Evolutionary conservation across 2,797 vertebrate genomes (phyloP).

Genomic region (Fringilla coelebs): DNA sequence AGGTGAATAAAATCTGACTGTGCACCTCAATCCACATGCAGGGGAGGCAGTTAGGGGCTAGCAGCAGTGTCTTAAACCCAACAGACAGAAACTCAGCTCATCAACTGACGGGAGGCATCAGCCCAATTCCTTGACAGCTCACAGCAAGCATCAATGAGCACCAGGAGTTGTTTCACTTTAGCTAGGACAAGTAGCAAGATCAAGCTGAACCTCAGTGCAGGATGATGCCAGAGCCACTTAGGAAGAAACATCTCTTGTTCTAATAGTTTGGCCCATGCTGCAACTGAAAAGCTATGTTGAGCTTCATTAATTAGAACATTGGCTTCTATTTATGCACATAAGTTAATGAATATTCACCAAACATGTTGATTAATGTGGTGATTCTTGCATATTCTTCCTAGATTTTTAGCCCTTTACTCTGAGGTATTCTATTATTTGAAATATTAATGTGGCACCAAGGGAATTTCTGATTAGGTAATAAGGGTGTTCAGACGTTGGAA

Average conservation of each 20-base stretch:
- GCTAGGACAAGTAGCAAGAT: neutral
- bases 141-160: neutral
- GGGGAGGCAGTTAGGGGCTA: neutral
- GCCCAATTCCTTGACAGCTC: neutral
- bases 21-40: neutral
- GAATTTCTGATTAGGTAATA: slow-evolving; percentile 12
- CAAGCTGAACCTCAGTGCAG: neutral
- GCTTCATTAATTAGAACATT: neutral
- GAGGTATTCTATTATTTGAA: slow-evolving; percentile 8
- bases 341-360: slow-evolving; percentile 43
- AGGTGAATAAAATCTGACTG: neutral
- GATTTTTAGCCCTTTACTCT: neutral
- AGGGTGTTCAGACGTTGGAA: neutral
- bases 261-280: neutral
- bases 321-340: slow-evolving; percentile 8
- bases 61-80: neutral
- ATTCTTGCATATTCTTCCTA: slow-evolving; percentile 1
- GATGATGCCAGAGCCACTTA: neutral
- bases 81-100: neutral
- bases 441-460: neutral
- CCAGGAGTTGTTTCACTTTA: neutral
- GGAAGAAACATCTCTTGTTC: neutral
- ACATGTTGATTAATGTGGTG: slow-evolving; percentile 22
- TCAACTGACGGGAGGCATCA: neutral
- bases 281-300: neutral